Evolutionary conservation across 2,113 vertebrate genomes (phyloP), one percentile per base, ranked within the genome.

Genomic region (Lepisosteus osseus): DNA sequence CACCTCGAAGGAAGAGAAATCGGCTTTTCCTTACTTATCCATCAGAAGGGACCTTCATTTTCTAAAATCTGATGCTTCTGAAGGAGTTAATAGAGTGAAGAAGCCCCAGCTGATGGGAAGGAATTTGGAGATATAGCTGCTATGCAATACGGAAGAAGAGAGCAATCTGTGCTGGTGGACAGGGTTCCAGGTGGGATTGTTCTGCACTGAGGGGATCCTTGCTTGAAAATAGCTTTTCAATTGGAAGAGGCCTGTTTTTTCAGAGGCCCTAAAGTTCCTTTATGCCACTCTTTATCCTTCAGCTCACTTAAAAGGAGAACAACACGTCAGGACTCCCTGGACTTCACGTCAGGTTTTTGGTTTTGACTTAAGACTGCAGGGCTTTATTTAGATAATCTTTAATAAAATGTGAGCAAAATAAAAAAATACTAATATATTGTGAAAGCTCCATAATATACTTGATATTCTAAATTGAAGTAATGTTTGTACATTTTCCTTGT

Each of bases 11-110:
- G 73, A 70, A 61, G 76, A 67, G 15, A 61, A 6, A 62, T 51
- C 55, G 42, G 64, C 78, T 47, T 41, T 61, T n/a, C 1, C 43
- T 59, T 66, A 74, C 62, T 71, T 71, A 14, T 54, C 72, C 0
- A 2, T 72, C 7, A 84, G 84, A 74, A 79, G 84, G 80, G 84
- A 86, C 54, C 70, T 79, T 3, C 45, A 66, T 54, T 64, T 85
- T 15, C 80, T 76, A n/a, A 67, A 64, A 6, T 59, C 75, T 44
- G 72, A 71, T 43, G 71, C 61, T 43, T 54, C 70, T 7, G 54
- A 12, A 54, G 65, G 70, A 69, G 45, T 44, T 15, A 9, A 8
- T 6, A 68, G 72, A n/a, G 56, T 14, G 1, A 7, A 44, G 4
- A 72, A 62, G 56, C 43, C 3, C 74, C 66, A 7, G 15, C 8